phyloP scores from a whole-genome alignment of 2,113 vertebrate genomes.

The Otocyon megalotis region DNA sequence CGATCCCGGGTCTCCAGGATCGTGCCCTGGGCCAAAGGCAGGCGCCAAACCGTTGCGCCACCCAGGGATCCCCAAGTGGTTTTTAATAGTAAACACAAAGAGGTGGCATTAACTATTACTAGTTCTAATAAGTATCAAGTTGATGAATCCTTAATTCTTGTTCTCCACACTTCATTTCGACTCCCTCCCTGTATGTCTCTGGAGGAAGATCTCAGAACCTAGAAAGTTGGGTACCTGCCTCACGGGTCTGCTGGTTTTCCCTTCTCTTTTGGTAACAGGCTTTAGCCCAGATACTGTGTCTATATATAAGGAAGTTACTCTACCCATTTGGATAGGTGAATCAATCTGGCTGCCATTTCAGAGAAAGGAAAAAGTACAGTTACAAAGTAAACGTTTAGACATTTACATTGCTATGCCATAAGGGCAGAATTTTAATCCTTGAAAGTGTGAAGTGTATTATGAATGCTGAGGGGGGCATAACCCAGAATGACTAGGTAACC shows the following conservation, averaged over 20 bases:
- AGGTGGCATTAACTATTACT: neutral
- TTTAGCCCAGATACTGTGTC: neutral
- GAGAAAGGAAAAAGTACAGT: neutral
- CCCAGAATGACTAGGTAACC: neutral
- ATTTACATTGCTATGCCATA: neutral
- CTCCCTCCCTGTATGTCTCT: neutral
- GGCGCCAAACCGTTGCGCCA: too few relatives aligned
- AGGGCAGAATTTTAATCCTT: neutral
- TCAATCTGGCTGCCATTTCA: neutral
- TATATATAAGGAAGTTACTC: neutral
- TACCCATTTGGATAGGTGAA: neutral
- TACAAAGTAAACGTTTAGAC: neutral
- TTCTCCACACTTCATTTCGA: neutral
- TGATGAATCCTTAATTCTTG: neutral
- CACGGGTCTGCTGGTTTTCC: neutral
- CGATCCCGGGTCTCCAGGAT: too few relatives aligned
- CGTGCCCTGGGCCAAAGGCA: too few relatives aligned
- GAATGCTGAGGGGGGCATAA: neutral
- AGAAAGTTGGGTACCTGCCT: neutral
- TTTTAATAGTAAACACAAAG: neutral
- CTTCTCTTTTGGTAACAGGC: neutral
- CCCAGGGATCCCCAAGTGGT: too few relatives aligned
- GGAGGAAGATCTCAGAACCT: neutral
- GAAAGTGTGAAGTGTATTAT: neutral
- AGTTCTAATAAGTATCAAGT: neutral